Conservation (phyloP, 2,113 vertebrate genomes). For the Bucco capensis region DNA sequence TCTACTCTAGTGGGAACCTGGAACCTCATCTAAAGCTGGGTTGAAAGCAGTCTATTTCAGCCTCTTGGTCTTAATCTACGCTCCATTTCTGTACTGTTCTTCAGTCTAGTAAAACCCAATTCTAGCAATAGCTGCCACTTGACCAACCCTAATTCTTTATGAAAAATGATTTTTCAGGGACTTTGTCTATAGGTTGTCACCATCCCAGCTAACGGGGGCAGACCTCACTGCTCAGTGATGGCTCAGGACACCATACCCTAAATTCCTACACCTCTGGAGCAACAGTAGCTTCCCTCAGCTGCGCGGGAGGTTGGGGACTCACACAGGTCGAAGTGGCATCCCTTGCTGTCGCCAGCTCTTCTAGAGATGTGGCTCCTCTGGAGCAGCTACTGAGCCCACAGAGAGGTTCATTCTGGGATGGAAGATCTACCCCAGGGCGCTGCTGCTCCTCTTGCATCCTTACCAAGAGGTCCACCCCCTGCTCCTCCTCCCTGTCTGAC, state of each 20-base stretch:
- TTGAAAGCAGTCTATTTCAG: neutral
- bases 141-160: neutral
- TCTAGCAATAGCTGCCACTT: rapidly evolving
- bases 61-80: neutral
- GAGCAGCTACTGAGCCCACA: neutral
- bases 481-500: conserved; percentile 42
- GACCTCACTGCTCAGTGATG: rapidly evolving
- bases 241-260: neutral
- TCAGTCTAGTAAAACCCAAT: neutral
- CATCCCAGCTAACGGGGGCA: rapidly evolving
- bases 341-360: neutral
- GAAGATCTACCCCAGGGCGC: neutral
- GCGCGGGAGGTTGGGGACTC: neutral
- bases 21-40: neutral
- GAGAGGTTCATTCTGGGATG: neutral
- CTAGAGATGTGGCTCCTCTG: neutral
- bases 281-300: neutral
- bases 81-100: neutral
- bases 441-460: neutral
- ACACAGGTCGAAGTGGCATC: neutral
- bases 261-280: neutral
- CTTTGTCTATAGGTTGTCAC: rapidly evolving
- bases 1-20: neutral
- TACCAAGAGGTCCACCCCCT: conserved; percentile 30
- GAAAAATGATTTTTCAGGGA: neutral